Conservation (phyloP, 2,113 vertebrate genomes). For the Cepphus grylle region DNA sequence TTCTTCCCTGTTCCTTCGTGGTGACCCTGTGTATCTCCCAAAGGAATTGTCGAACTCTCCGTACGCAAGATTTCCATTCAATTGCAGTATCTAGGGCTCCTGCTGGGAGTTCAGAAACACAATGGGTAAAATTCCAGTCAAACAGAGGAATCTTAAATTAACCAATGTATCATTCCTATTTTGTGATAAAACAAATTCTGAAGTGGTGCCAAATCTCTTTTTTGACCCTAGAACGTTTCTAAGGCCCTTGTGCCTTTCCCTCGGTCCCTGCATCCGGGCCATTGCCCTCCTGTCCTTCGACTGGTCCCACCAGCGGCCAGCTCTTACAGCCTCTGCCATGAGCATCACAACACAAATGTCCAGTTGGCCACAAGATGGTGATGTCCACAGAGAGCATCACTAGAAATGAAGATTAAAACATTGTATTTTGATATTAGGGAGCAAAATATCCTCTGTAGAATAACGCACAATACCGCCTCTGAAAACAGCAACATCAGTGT, state of each 20-base stretch:
- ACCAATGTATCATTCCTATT: background rate
- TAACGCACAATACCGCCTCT: background rate
- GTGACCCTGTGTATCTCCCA: background rate
- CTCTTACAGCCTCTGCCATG: background rate
- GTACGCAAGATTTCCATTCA: background rate
- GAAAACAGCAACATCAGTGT: fast-evolving
- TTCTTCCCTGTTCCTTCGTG: background rate
- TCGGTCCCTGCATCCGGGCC: background rate
- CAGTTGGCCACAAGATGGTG: background rate
- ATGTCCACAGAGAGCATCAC: background rate
- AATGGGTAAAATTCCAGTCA: background rate
- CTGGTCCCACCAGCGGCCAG: background rate
- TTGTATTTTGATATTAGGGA: background rate
- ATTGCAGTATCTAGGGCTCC: background rate
- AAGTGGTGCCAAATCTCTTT: background rate
- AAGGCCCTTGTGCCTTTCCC: background rate
- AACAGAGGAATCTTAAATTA: background rate
- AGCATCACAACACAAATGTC: background rate
- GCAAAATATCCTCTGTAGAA: background rate
- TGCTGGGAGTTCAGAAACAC: slow-evolving; percentile 30
- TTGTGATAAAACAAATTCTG: slow-evolving; percentile 4
- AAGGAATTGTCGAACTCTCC: background rate
- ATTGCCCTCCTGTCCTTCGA: fast-evolving
- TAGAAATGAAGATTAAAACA: background rate
- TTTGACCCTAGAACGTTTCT: background rate